Percentiles rank a stretch among this genome's conserved stretches.
phyloP scores from a whole-genome alignment of 2,797 vertebrate species.

The Paramormyrops hopkinsi region DNA sequence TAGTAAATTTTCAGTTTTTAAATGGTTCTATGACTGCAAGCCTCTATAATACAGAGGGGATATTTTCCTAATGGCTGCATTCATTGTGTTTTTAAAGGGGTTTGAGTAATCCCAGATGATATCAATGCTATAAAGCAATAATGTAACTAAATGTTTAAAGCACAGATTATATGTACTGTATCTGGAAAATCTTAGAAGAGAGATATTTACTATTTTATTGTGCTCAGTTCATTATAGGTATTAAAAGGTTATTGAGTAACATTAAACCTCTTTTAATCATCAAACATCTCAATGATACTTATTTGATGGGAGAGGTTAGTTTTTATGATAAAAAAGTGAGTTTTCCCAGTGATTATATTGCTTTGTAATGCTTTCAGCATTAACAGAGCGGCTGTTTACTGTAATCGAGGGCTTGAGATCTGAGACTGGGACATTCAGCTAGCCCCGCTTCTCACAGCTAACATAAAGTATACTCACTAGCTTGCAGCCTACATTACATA shows the following conservation, averaged over 20 bases:
- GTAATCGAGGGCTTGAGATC: neutral
- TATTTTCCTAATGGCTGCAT: neutral
- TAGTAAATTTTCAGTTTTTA: neutral
- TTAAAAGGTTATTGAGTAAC: neutral
- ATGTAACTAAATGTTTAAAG: neutral
- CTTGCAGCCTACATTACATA: neutral
- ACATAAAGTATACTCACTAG: neutral
- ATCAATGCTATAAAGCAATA: neutral
- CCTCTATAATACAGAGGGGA: neutral
- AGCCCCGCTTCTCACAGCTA: neutral
- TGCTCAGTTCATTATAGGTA: neutral
- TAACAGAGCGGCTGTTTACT: neutral
- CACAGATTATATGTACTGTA: neutral
- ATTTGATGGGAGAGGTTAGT: neutral
- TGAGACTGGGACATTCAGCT: neutral
- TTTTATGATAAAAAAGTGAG: neutral
- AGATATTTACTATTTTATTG: neutral
- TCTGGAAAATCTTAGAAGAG: neutral
- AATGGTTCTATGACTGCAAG: neutral
- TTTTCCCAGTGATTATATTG: neutral
- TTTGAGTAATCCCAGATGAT: neutral
- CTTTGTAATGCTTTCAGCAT: neutral
- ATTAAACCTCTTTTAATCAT: neutral
- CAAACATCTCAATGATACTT: neutral
- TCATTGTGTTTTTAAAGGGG: neutral